Evolutionary conservation across 2,888 invertebrate species (phyloP).

Genomic region (Clanis bilineata): DNA sequence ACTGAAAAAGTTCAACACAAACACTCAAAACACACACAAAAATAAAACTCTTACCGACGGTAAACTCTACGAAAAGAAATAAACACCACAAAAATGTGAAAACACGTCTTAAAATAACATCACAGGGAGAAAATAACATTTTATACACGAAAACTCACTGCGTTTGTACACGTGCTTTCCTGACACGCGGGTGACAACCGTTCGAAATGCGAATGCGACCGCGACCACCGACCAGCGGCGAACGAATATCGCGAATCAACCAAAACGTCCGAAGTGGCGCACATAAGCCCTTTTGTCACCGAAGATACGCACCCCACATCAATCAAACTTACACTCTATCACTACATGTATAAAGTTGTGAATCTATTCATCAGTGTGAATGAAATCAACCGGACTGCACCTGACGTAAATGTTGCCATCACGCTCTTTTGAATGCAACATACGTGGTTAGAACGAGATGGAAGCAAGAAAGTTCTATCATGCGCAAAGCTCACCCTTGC

Average conservation of each 20-base stretch:
- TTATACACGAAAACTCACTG: conserved; percentile 39
- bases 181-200: conserved; percentile 29
- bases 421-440: conserved; percentile 43
- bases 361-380: conserved; percentile 25
- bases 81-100: conserved; percentile 15
- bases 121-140: neutral
- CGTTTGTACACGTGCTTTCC: conserved; percentile 37
- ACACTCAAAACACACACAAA: neutral
- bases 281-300: conserved; percentile 51
- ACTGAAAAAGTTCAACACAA: neutral
- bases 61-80: conserved; percentile 5
- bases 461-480: conserved; percentile 43
- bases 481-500: conserved; percentile 50
- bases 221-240: conserved; percentile 46
- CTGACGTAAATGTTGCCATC: conserved; percentile 47
- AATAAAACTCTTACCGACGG: conserved; percentile 2
- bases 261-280: conserved; percentile 40
- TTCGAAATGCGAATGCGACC: conserved; percentile 35
- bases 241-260: conserved; percentile 46
- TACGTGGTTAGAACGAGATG: conserved; percentile 42
- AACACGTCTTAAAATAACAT: neutral
- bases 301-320: conserved; percentile 49
- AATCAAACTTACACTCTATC: conserved; percentile 45
- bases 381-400: conserved; percentile 52
- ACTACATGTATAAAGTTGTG: conserved; percentile 28